Base-by-base conservation (phyloP, 1,140 invertebrate genomes). In the Sycophaga agraensis region DNA sequence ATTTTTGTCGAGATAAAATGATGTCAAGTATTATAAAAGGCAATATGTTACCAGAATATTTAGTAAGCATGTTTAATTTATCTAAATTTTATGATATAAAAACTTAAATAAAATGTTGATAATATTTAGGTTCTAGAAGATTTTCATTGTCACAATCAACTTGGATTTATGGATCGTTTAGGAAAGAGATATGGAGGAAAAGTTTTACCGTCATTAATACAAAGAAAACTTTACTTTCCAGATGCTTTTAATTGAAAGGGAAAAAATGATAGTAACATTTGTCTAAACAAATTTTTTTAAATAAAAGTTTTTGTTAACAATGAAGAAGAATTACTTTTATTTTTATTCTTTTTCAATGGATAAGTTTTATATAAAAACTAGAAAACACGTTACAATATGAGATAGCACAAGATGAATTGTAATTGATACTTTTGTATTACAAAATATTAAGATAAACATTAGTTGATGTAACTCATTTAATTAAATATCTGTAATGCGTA, bases 121-220 rank as follows among this genome's bases (percentile, higher is more conserved):
- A 48, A 48, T 59, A 51, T 68, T 21, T 51, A 81, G 78, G 42
- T 70, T 57, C 65, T 82, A 12, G 64, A 72, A 17, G 69, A 75
- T 22, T 82, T 73, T 51, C 70, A 64, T 14, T 78, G 70, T 57
- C 72, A 77, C 46, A 70, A 60, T 62, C 73, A 80, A 39, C 69
- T 80, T 22, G 59, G 48, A 56, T 79, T 75, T 53, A 82, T 81
- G 74, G 77, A 80, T 56, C 72, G 69, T 40, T 68, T 81, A 22
- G 71, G 69, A 54, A 79, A 80, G 66, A 68, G 73, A 53, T 73
- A 81, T 45, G 68, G 72, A 61, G 78, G 76, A 31, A 76, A 74
- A 70, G 63, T 80, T 70, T 68, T 80, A 60, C 71, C 78, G 35
- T 65, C 71, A 34, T 42, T 80, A 16, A 69, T 64, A 1, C 70